Conservation (phyloP, 2,888 invertebrate species). For the Synanthedon tipuliformis region DNA sequence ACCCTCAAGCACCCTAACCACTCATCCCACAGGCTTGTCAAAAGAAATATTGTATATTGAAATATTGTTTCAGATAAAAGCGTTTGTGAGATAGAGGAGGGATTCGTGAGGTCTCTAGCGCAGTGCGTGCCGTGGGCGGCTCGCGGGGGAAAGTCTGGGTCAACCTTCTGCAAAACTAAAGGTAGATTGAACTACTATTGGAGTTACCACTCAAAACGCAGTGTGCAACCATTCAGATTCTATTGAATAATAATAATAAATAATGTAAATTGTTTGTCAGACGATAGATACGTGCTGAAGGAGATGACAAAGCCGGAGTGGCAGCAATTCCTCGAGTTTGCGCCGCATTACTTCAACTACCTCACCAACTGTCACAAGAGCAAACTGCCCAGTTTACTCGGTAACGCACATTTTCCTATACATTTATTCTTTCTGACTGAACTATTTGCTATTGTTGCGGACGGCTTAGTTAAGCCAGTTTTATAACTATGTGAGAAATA, state of each 20-base stretch:
- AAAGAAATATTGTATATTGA: no score
- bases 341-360: conserved; percentile 94
- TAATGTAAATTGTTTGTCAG: conserved; percentile 42
- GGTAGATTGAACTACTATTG: conserved; percentile 51
- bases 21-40: no score
- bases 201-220: no score
- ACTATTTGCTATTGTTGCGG: no score
- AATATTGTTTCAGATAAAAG: conserved; percentile 20
- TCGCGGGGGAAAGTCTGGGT: conserved; percentile 97
- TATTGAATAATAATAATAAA: background rate
- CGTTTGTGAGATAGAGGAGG: conserved; percentile 60
- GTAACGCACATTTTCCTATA: conserved; percentile 30
- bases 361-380: conserved; percentile 80
- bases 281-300: conserved; percentile 94
- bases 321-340: conserved; percentile 92
- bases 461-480: no score
- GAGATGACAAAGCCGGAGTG: conserved; percentile 95
- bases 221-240: no score
- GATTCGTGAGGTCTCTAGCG: conserved; percentile 86
- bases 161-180: conserved; percentile 93
- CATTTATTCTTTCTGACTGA: background rate
- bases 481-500: no score
- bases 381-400: conserved; percentile 84
- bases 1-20: no score
- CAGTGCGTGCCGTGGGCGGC: conserved; percentile 93